Evolutionary conservation across 35 echinoderm and acorn worm genomes (phyloP).

Genomic region (Anneissia japonica): DNA sequence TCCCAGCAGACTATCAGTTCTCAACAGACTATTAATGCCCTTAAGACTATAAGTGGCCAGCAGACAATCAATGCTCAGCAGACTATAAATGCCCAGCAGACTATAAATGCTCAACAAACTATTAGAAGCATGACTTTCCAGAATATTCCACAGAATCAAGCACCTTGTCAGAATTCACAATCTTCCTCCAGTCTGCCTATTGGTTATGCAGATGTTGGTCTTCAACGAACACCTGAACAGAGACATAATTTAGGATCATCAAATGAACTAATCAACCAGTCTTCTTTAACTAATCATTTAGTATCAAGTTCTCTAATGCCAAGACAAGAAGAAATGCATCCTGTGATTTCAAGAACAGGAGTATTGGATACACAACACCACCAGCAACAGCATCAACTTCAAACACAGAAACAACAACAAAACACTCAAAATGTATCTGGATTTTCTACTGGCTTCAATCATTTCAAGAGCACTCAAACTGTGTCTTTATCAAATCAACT

Average conservation of each 20-base stretch:
- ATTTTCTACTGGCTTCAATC: neutral
- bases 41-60: neutral
- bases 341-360: neutral
- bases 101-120: neutral
- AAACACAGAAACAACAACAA: neutral
- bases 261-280: neutral
- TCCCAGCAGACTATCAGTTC: neutral
- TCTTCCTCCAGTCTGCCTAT: neutral
- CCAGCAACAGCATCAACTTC: neutral
- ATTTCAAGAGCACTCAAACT: neutral
- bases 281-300: neutral
- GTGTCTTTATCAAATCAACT: neutral
- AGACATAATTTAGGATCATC: neutral
- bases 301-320: neutral
- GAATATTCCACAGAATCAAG: neutral
- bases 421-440: neutral
- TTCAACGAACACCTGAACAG: neutral
- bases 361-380: too few relatives aligned
- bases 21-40: neutral
- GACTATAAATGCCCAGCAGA: neutral
- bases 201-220: neutral
- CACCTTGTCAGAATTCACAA: neutral
- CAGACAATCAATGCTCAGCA: neutral
- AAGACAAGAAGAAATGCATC: neutral
- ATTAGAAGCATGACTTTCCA: neutral